Evolutionary conservation across 2,797 vertebrate genomes (phyloP).

Genomic region (Gallinago solitaria): DNA sequence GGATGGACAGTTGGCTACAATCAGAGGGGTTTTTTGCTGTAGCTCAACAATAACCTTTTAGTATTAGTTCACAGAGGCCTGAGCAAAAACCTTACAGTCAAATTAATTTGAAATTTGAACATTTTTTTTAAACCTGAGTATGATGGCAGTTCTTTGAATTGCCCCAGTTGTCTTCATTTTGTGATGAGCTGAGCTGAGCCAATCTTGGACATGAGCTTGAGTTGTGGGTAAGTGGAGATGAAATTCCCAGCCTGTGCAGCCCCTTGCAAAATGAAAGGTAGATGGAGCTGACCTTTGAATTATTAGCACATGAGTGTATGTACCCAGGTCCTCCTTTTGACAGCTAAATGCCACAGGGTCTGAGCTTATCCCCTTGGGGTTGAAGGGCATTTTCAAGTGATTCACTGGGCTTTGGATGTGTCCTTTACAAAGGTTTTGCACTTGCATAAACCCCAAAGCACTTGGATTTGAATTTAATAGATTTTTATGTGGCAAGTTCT

Average conservation of each 20-base stretch:
- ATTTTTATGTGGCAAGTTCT: background rate
- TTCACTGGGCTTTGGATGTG: background rate
- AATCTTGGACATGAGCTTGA: background rate
- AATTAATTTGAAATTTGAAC: background rate
- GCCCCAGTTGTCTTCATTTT: background rate
- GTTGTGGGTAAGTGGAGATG: background rate
- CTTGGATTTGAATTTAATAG: background rate
- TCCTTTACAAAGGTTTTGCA: background rate
- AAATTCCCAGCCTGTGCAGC: background rate
- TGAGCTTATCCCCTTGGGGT: background rate
- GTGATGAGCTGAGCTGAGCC: background rate
- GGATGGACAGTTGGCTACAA: slow-evolving; percentile 45
- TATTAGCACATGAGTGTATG: background rate
- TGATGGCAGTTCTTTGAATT: background rate
- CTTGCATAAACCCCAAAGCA: background rate
- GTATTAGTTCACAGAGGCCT: background rate
- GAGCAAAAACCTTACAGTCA: background rate
- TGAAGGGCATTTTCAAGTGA: slow-evolving; percentile 14
- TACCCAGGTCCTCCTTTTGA: background rate
- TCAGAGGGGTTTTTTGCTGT: background rate
- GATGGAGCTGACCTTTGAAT: slow-evolving; percentile 36
- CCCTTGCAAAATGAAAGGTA: background rate
- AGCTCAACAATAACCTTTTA: background rate
- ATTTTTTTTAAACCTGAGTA: background rate
- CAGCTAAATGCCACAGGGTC: background rate